phyloP scores from a whole-genome alignment of 2,888 invertebrate species.

The Pollenia griseotomentosa region DNA sequence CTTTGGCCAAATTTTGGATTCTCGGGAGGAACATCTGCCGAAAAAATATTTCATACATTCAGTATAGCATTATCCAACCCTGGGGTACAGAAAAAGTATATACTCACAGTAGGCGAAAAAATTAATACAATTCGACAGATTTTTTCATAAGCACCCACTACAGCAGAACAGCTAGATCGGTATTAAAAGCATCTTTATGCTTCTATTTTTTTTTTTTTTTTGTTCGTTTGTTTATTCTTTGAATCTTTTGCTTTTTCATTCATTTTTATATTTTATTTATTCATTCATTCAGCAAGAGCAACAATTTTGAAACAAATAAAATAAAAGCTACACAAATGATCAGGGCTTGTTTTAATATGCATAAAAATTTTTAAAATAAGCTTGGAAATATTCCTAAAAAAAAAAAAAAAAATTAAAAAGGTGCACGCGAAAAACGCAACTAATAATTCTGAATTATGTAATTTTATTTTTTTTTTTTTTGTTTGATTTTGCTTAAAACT shows the following conservation, averaged over 20 bases:
- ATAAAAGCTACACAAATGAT: conserved; percentile 30
- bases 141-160: conserved; percentile 60
- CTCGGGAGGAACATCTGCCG: too few species aligned
- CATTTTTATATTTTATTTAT: conserved; percentile 47
- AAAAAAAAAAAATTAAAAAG: too few species aligned
- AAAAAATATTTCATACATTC: too few species aligned
- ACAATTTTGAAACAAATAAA: conserved; percentile 22
- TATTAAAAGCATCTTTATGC: conserved; percentile 13
- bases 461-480: too few species aligned
- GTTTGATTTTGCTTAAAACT: too few species aligned
- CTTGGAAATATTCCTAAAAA: too few species aligned
- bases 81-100: background rate
- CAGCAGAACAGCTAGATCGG: background rate
- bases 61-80: background rate
- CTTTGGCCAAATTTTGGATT: too few species aligned
- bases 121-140: conserved; percentile 42
- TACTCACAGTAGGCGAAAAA: conserved; percentile 41
- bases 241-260: conserved; percentile 20
- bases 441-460: too few species aligned
- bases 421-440: too few species aligned
- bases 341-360: too few species aligned
- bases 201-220: background rate
- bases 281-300: conserved; percentile 51
- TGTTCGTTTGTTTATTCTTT: conserved; percentile 28
- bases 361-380: too few species aligned